phyloP scores from a whole-genome alignment of 1,140 invertebrate genomes.

The Probaryconus sp. region DNA sequence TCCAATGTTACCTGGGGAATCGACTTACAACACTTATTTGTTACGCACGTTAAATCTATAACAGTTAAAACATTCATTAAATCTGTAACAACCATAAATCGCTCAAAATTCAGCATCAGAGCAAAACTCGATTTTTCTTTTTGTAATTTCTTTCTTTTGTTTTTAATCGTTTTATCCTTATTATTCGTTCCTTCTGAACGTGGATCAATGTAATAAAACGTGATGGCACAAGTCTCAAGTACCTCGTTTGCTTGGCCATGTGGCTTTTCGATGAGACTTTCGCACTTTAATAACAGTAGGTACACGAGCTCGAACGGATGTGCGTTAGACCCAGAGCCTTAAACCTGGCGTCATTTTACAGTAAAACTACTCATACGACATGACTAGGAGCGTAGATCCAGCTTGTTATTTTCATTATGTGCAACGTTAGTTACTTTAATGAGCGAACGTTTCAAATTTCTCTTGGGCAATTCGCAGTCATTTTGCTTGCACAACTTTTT shows the following conservation, averaged over 20 bases:
- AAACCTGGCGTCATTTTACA: not conserved
- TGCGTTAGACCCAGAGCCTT: not conserved
- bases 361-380: constrained; percentile 37
- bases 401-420: constrained; percentile 34
- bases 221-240: constrained; percentile 24
- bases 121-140: constrained; percentile 6
- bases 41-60: constrained; percentile 60
- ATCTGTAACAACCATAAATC: constrained; percentile 59
- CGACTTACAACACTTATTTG: constrained; percentile 48
- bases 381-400: constrained; percentile 57
- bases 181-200: constrained; percentile 5
- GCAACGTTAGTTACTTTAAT: constrained; percentile 22
- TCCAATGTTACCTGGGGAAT: constrained; percentile 45
- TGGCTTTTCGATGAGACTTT: constrained; percentile 14
- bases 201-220: constrained; percentile 21
- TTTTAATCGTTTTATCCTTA: constrained; percentile 6
- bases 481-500: too few species aligned
- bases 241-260: constrained; percentile 18
- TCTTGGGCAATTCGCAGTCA: too few species aligned
- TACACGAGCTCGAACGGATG: constrained; percentile 14
- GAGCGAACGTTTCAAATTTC: constrained; percentile 32
- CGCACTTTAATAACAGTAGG: constrained; percentile 23
- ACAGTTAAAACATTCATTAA: constrained; percentile 63
- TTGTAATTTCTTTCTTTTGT: constrained; percentile 2
- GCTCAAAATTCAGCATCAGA: not conserved